Evolutionary conservation across 2,888 invertebrate species (phyloP), one percentile per base, ranked within the genome.

Genomic region (Pyrgus malvae): DNA sequence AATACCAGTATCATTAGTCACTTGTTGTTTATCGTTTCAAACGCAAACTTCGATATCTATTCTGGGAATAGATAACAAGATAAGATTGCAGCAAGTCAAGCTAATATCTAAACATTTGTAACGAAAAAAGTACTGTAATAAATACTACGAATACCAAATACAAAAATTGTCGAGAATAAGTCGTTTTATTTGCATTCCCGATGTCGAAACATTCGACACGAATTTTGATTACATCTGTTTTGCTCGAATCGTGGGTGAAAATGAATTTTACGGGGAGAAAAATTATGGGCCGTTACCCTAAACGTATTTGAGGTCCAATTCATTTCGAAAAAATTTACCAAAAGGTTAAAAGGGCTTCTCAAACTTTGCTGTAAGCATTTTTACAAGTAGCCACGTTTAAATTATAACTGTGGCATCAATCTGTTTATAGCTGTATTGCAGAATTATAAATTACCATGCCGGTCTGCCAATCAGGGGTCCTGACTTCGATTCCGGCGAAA

Each of bases 231-330:
- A 31, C 16, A 40, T 19, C 29, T 40, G 46, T 41, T 54, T 41
- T 33, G 25, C 44, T 33, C 48, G 54, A 48, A 33, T 54, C 33
- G 41, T 33, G 11, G 23, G 16, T 14, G 33, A 31, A 53, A 62
- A 58, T 41, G 45, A 61, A 59, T 58, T 55, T 48, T 58, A 2
- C 38, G 41, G 45, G 16, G 29, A 37, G 56, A 51, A 58, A 57
- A 55, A 60, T 68, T 69, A 68, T 63, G 58, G 58, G 57, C 65
- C n/a, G n/a, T n/a, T n/a, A n/a, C n/a, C n/a, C n/a, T n/a, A n/a
- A n/a, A n/a, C n/a, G n/a, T n/a, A n/a, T n/a, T n/a, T n/a, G n/a
- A n/a, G n/a, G n/a, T n/a, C n/a, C n/a, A n/a, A n/a, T n/a, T n/a
- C n/a, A n/a, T n/a, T n/a, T n/a, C n/a, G n/a, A n/a, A n/a, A n/a